A percentile compares a stretch with the other conserved stretches of the same genome.
phyloP scores from a whole-genome alignment of 2,113 vertebrate genomes.

The Turnix velox region DNA sequence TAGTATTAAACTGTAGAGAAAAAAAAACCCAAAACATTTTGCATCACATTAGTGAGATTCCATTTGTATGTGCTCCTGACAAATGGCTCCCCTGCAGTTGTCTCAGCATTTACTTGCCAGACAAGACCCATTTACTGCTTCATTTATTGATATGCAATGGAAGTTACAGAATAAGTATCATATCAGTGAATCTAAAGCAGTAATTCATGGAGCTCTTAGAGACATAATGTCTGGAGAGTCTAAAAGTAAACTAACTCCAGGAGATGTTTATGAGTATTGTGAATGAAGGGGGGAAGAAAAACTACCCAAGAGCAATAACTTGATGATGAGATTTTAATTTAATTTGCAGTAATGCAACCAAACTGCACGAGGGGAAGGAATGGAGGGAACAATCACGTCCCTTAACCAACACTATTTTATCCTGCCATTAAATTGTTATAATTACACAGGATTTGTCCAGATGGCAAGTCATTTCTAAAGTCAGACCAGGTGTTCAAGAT shows the following conservation, averaged over 20 bases:
- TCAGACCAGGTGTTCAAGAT: slow-evolving; percentile 74
- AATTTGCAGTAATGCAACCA: slow-evolving; percentile 52
- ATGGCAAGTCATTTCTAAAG: slow-evolving; percentile 74
- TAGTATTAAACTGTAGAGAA: neutral
- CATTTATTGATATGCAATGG: slow-evolving; percentile 44
- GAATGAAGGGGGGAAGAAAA: neutral
- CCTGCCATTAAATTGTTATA: slow-evolving; percentile 69
- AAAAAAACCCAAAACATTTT: neutral
- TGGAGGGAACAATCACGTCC: slow-evolving; percentile 37
- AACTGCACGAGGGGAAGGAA: slow-evolving; percentile 25
- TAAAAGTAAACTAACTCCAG: slow-evolving; percentile 5
- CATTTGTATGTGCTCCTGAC: slow-evolving; percentile 5
- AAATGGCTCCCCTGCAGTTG: slow-evolving; percentile 6
- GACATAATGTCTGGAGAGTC: neutral
- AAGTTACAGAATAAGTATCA: slow-evolving; percentile 8
- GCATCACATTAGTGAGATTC: neutral
- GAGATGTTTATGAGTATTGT: neutral
- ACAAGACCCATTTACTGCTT: slow-evolving; percentile 22
- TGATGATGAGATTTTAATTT: slow-evolving; percentile 57
- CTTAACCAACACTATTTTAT: slow-evolving; percentile 62
- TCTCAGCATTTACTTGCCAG: slow-evolving; percentile 22
- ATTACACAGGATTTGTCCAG: slow-evolving; percentile 72
- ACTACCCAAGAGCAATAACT: neutral
- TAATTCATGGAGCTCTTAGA: neutral
- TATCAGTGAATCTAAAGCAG: neutral